These are phyloP conservation scores for Enteromius paludinosus DNA, from an alignment of 2,797 vertebrate species.

Conservation along the genomic window DNA sequence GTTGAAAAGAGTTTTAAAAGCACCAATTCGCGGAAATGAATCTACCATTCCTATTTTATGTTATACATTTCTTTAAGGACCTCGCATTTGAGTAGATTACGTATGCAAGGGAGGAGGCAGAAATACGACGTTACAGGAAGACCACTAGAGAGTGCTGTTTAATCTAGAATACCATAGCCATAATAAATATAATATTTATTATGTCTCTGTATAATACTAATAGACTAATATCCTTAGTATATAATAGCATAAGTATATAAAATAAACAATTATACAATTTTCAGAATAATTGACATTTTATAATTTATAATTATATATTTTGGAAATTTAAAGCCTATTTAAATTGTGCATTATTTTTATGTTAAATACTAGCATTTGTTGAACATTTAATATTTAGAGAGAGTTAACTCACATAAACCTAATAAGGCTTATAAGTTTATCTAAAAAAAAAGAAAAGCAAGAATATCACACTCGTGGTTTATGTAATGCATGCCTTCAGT, in stretches of 20 bases:
- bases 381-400: not conserved
- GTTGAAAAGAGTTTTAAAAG: not conserved
- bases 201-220: no score
- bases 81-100: slow-evolving; percentile 15
- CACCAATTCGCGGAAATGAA: not conserved
- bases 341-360: not conserved
- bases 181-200: no score
- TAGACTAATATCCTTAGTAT: not conserved
- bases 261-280: not conserved
- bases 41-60: not conserved
- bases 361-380: not conserved
- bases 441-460: not conserved
- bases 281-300: not conserved
- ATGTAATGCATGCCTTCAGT: not conserved
- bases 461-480: not conserved
- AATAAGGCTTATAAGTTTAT: not conserved
- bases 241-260: not conserved
- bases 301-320: no score
- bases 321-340: not conserved
- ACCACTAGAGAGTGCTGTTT: not conserved
- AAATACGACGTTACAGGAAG: not conserved
- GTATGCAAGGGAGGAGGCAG: not conserved
- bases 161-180: not conserved
- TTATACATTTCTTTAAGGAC: slow-evolving; percentile 35
- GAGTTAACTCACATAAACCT: not conserved